Evolutionary conservation across 1,140 invertebrate species (phyloP).

Genomic region (Plectrocnemia conspersa): DNA sequence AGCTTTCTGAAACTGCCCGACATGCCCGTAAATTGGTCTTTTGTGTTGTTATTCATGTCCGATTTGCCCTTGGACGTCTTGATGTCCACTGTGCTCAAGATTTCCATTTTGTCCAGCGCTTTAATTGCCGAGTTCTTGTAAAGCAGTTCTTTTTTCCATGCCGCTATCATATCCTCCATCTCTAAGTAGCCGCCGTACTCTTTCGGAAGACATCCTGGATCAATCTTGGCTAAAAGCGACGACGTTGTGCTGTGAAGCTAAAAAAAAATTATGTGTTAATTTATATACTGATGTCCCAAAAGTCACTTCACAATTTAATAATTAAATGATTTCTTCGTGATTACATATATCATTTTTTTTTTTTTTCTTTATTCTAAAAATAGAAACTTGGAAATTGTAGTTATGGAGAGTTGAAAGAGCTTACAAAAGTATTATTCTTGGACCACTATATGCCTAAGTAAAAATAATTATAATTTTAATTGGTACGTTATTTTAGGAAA

Average conservation of each 20-base stretch:
- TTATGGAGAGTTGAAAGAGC: too few species aligned
- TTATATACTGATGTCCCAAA: not conserved
- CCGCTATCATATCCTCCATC: constrained; percentile 69
- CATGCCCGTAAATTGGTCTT: constrained; percentile 3
- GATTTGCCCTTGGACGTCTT: not conserved
- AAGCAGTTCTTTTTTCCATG: constrained; percentile 59
- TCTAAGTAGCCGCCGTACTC: constrained; percentile 73
- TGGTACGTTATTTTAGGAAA: too few species aligned
- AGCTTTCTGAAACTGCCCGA: constrained; percentile 18
- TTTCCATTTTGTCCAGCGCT: constrained; percentile 65
- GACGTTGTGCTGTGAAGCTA: constrained; percentile 60
- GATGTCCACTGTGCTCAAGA: too few species aligned
- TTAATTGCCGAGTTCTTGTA: constrained; percentile 59
- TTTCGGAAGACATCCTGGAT: constrained; percentile 64
- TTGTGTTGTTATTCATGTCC: constrained; percentile 11
- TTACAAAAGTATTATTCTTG: too few species aligned
- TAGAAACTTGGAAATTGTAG: too few species aligned
- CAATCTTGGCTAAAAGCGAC: too few species aligned
- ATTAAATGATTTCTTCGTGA: too few species aligned
- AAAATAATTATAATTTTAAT: too few species aligned
- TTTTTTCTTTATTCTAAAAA: too few species aligned
- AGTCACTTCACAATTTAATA: too few species aligned
- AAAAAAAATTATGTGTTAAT: constrained; percentile 55
- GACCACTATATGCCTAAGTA: too few species aligned
- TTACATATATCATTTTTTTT: too few species aligned